Evolutionary conservation across 2,888 invertebrate species (phyloP).

Genomic region (Dasypogon diadema): DNA sequence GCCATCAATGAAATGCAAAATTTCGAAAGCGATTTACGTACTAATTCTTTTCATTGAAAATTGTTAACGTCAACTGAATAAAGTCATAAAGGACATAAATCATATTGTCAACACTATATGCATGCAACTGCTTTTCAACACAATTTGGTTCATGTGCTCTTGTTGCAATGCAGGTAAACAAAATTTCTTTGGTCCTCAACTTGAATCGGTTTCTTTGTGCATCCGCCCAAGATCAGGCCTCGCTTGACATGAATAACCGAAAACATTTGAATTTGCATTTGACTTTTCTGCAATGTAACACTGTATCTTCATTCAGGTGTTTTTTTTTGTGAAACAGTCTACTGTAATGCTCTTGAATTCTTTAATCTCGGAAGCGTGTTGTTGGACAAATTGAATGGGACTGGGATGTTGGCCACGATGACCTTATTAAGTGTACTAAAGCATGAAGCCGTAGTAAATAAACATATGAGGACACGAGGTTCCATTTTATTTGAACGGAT

Average conservation of each 20-base stretch:
- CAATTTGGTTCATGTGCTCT: conserved; percentile 10
- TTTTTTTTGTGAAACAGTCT: background rate
- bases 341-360: conserved; percentile 3
- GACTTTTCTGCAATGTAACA: conserved; percentile 38
- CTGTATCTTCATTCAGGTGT: background rate
- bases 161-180: conserved; percentile 14
- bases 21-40: conserved; percentile 7
- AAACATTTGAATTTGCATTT: conserved; percentile 44
- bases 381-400: conserved; percentile 64
- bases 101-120: background rate
- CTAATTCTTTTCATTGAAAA: background rate
- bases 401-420: conserved; percentile 11
- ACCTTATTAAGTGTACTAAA: conserved; percentile 20
- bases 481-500: background rate
- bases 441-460: conserved; percentile 31
- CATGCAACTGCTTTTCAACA: conserved; percentile 3
- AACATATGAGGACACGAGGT: conserved; percentile 18
- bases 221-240: conserved; percentile 8
- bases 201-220: conserved; percentile 26
- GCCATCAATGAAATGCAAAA: background rate
- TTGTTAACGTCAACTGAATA: conserved; percentile 1
- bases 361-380: conserved; percentile 67
- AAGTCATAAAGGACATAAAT: background rate
- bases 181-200: conserved; percentile 10
- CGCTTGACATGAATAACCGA: conserved; percentile 28